Conservation (phyloP, 2,888 invertebrate species). For the Adelognathus sp. region DNA sequence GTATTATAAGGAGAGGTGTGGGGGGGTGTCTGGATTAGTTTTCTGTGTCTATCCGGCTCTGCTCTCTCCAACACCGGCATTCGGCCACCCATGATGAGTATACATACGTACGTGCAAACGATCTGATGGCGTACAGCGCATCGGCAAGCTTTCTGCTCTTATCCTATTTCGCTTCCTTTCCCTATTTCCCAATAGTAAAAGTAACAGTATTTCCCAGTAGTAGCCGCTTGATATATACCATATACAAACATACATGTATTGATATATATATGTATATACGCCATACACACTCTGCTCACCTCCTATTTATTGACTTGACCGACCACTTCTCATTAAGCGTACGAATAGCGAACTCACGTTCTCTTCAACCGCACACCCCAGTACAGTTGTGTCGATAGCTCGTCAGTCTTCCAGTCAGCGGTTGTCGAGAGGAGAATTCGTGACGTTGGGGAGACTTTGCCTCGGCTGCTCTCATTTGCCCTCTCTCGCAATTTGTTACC, state of each 20-base stretch:
- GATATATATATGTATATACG: neutral
- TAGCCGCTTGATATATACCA: neutral
- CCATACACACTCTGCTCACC: neutral
- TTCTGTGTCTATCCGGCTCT: neutral
- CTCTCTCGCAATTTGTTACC: conserved; percentile 51
- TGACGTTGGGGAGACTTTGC: conserved; percentile 1
- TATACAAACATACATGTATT: neutral
- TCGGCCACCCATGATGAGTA: neutral
- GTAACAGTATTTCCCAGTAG: neutral
- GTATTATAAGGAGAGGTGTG: no score
- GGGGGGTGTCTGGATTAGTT: neutral
- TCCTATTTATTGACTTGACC: neutral
- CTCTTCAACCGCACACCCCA: neutral
- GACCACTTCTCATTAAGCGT: neutral
- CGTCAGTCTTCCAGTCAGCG: conserved; percentile 14
- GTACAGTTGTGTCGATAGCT: neutral
- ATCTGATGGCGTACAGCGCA: neutral
- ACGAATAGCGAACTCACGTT: neutral
- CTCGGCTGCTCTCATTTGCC: conserved; percentile 26
- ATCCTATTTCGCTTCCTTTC: neutral
- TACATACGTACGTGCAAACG: conserved; percentile 9
- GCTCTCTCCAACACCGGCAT: neutral
- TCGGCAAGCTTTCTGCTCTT: neutral
- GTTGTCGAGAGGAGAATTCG: neutral
- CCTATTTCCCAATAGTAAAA: neutral